Evolutionary conservation across 2,888 invertebrate genomes (phyloP).

Genomic region (Actias luna): DNA sequence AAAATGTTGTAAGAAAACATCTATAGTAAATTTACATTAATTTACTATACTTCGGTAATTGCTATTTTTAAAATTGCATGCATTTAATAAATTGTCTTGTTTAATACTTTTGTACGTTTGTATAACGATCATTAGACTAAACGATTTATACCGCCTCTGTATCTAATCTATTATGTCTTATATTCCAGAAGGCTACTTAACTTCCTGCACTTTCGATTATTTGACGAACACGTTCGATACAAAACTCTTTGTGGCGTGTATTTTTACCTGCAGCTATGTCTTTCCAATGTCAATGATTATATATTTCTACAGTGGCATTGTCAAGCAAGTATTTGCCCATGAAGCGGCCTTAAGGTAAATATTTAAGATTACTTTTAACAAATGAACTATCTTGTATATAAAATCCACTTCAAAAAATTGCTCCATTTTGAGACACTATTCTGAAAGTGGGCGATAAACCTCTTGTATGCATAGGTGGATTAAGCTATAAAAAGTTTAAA

Average conservation of each 20-base stretch:
- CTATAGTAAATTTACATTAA: not conserved
- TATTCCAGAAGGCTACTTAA: conserved; percentile 91
- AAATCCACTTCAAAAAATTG: too few species aligned
- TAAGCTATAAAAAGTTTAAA: too few species aligned
- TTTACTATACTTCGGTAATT: too few species aligned
- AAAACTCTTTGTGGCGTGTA: conserved; percentile 87
- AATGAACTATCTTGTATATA: too few species aligned
- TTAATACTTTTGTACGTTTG: too few species aligned
- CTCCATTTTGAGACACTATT: too few species aligned
- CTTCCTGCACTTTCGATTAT: conserved; percentile 92
- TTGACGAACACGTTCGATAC: conserved; percentile 90
- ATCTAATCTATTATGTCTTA: not conserved
- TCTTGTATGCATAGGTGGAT: too few species aligned
- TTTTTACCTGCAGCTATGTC: conserved; percentile 89
- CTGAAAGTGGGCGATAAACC: too few species aligned
- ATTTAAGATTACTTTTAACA: not conserved
- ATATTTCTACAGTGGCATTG: conserved; percentile 93
- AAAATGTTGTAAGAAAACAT: not conserved
- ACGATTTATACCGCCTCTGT: not conserved
- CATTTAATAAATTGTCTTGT: too few species aligned
- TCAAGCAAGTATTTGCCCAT: conserved; percentile 92
- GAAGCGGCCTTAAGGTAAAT: conserved; percentile 87
- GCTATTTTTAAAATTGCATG: too few species aligned
- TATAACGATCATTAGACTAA: not conserved
- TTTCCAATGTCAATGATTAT: conserved; percentile 89